Conservation (phyloP, 92 coral and sea anemone genomes). For the Paragorgia papillata region DNA sequence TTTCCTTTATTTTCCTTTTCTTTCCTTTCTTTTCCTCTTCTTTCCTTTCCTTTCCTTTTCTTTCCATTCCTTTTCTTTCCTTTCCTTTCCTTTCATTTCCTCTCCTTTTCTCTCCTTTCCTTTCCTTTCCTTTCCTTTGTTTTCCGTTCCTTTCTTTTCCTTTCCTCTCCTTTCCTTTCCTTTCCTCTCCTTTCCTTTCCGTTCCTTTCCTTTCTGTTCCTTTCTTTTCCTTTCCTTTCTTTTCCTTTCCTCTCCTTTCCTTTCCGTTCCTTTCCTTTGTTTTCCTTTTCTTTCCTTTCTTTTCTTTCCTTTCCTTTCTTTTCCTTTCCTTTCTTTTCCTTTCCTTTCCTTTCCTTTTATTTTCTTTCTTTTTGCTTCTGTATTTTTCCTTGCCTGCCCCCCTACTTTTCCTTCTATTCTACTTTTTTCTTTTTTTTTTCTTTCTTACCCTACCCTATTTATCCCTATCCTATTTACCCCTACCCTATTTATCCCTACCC, state of each 20-base stretch:
- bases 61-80: neutral
- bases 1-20: neutral
- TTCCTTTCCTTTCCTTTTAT: too few species aligned
- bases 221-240: neutral
- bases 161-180: neutral
- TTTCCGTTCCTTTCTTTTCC: neutral
- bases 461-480: too few species aligned
- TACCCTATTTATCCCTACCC: too few species aligned
- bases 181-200: neutral
- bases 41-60: neutral
- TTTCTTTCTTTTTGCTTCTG: too few species aligned
- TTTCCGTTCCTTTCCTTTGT: too few species aligned
- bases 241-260: neutral
- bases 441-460: too few species aligned
- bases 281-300: too few species aligned
- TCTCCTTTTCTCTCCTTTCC: neutral
- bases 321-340: too few species aligned
- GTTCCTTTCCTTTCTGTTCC: neutral
- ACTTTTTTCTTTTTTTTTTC: too few species aligned
- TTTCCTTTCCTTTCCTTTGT: neutral
- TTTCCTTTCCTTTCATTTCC: neutral
- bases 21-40: neutral
- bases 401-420: too few species aligned
- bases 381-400: too few species aligned
- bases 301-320: too few species aligned